Percentiles rank a stretch among this genome's conserved stretches.
Conservation (phyloP, 2,888 invertebrate species). For the Lochmaea capreae region DNA sequence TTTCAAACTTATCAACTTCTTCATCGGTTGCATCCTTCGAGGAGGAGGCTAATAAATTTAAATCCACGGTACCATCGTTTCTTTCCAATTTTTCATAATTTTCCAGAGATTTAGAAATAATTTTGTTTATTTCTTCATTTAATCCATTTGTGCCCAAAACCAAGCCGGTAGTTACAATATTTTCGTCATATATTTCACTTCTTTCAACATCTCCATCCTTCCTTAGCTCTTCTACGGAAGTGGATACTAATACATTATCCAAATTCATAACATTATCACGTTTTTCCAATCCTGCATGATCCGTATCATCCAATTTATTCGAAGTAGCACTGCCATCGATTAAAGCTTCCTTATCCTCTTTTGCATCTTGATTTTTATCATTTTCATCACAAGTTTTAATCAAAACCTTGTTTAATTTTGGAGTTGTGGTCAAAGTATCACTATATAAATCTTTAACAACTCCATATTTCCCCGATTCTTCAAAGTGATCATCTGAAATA, state of each 20-base stretch:
- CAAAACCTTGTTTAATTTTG: not conserved
- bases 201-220: no score
- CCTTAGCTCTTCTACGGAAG: no score
- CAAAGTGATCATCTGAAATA: not conserved
- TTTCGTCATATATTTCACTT: no score
- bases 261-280: no score
- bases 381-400: not conserved
- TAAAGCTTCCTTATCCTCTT: no score
- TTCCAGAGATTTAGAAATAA: not conserved
- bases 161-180: no score
- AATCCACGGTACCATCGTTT: not conserved
- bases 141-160: not conserved
- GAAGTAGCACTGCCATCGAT: no score
- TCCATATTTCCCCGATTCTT: not conserved
- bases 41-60: not conserved
- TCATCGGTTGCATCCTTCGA: not conserved
- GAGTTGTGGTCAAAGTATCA: no score
- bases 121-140: not conserved
- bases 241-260: no score
- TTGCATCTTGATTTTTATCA: not conserved
- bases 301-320: no score
- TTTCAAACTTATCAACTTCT: not conserved
- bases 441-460: not conserved
- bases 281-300: no score
- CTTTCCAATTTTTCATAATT: not conserved